Evolutionary conservation across 1,140 invertebrate genomes (phyloP).

Genomic region (Ceratosolen fusciceps): DNA sequence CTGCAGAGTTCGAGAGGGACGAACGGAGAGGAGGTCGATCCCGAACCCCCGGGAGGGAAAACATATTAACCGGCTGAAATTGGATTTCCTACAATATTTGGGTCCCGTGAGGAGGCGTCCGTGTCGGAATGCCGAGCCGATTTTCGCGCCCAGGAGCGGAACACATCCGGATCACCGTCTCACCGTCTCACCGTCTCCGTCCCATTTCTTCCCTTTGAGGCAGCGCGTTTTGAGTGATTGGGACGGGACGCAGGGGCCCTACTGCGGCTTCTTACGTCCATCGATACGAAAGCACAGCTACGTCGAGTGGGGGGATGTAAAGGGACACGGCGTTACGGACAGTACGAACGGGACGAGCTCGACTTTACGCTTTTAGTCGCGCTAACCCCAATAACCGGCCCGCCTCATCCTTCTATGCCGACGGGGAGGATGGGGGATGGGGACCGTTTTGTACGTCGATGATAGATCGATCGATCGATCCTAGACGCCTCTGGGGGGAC

Average conservation of each 20-base stretch:
- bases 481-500: background rate
- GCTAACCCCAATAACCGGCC: background rate
- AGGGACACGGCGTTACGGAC: background rate
- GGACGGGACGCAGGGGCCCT: background rate
- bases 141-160: background rate
- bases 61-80: conserved; percentile 20
- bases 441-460: conserved; percentile 29
- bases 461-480: conserved; percentile 25
- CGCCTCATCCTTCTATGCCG: background rate
- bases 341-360: background rate
- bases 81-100: conserved; percentile 34
- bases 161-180: background rate
- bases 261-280: too few species aligned
- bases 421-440: conserved; percentile 25
- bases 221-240: background rate
- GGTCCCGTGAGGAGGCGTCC: background rate
- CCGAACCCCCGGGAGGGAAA: too few species aligned
- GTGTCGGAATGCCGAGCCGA: conserved; percentile 1
- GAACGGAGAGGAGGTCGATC: background rate
- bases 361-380: background rate
- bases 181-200: background rate
- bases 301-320: background rate
- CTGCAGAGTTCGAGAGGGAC: background rate
- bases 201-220: background rate
- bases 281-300: background rate